Evolutionary conservation across 2,113 vertebrate species (phyloP).

Genomic region (Lonchura striata): DNA sequence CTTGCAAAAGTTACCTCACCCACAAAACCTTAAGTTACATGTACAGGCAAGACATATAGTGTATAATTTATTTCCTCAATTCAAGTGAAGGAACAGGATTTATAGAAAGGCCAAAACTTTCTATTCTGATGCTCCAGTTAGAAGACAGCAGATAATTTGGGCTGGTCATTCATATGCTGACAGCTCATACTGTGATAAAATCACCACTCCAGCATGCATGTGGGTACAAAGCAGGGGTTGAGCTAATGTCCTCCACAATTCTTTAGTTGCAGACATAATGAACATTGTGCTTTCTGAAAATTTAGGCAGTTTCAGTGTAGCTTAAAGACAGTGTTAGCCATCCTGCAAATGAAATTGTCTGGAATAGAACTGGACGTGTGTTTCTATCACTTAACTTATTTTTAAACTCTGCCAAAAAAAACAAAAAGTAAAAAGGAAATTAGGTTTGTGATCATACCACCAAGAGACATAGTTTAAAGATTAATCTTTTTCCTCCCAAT

Average conservation of each 20-base stretch:
- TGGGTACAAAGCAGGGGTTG: neutral
- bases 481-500: neutral
- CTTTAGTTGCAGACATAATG: neutral
- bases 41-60: neutral
- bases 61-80: neutral
- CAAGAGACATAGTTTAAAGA: neutral
- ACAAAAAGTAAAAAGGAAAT: neutral
- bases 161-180: neutral
- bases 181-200: neutral
- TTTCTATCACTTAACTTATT: neutral
- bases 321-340: neutral
- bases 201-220: neutral
- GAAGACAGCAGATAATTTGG: neutral
- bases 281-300: neutral
- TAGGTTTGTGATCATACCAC: neutral
- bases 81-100: neutral
- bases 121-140: neutral
- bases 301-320: neutral
- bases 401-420: neutral
- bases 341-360: neutral
- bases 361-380: neutral
- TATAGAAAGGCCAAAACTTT: neutral
- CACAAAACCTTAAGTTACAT: neutral
- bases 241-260: neutral
- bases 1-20: neutral